Conservation (phyloP, 2,113 vertebrate genomes). For the Nannospalax galili region DNA sequence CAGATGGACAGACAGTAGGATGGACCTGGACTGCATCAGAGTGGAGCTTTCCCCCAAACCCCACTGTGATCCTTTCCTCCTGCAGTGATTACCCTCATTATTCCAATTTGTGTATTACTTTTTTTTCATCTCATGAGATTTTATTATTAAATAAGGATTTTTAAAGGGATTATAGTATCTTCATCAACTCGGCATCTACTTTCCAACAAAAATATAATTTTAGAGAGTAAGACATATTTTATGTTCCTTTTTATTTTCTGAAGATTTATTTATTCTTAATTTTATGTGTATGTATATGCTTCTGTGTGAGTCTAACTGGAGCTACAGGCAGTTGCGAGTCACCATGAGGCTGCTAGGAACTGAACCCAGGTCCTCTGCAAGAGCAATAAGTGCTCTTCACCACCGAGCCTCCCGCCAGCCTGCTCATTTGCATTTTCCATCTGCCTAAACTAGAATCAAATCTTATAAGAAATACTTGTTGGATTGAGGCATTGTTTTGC, state of each 20-base stretch:
- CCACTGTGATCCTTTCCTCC: background rate
- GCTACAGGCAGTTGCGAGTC: no score
- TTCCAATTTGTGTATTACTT: background rate
- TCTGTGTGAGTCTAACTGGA: no score
- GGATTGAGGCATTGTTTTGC: background rate
- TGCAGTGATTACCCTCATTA: background rate
- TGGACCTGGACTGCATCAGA: background rate
- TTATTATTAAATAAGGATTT: slow-evolving; percentile 16
- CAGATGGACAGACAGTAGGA: background rate
- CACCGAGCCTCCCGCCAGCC: no score
- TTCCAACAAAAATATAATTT: background rate
- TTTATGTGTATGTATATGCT: no score
- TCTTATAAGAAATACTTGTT: background rate
- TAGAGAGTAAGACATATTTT: background rate
- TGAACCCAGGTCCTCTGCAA: no score
- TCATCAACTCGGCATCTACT: background rate
- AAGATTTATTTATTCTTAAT: no score
- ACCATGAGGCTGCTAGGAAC: no score
- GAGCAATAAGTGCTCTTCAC: no score
- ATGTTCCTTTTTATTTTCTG: no score
- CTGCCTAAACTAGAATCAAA: background rate
- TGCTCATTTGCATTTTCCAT: background rate
- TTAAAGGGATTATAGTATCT: background rate
- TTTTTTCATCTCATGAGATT: background rate
- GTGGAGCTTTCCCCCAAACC: background rate